Evolutionary conservation across 2,888 invertebrate genomes (phyloP), one percentile per base, ranked within the genome.

Genomic region (Tetanocera ferruginea): DNA sequence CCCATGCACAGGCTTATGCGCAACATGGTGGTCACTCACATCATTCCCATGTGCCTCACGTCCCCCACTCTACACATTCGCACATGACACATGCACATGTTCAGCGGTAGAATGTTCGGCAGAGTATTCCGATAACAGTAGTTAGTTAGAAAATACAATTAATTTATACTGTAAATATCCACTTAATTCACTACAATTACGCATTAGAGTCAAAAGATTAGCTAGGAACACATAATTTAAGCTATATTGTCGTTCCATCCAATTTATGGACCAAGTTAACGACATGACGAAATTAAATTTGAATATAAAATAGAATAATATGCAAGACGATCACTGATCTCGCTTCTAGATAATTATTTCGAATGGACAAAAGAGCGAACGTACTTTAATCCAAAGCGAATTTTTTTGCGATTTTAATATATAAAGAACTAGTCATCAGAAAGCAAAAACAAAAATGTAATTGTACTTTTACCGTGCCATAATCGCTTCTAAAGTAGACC

Each of bases 1-100:
- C 90, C 81, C 89, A 90, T 88, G 88, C 90, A 83, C 90, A 90
- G 83, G 87, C 90, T 80, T 88, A 90, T 86, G 84, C 88, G 82
- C 85, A 89, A 80, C 89, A 89, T 79, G 89, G 89, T 77, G 89
- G 89, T 52, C 91, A 90, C 82, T 84, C 88, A 78, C 90, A 89
- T 81, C 94, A 94, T 87, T 93, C 93, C 80, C 94, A 94, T 89
- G 94, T 94, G 90, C 93, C 94, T 69, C 94, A 94, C 88, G 88
- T 88, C 80, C 90, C 92, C 78, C 92, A 94, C 88, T 92, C 93
- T 81, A 87, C 89, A 76, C 88, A 89, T 84, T 89, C 89, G 76
- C 94, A 94, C 87, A 93, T 93, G 93, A 91, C 92, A 82, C 93
- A 93, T 88, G 92, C 93, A 85, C 95, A 95, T 90, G 93, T 94